phyloP scores from a whole-genome alignment of 2,888 invertebrate species.

The Andrena bicolor region DNA sequence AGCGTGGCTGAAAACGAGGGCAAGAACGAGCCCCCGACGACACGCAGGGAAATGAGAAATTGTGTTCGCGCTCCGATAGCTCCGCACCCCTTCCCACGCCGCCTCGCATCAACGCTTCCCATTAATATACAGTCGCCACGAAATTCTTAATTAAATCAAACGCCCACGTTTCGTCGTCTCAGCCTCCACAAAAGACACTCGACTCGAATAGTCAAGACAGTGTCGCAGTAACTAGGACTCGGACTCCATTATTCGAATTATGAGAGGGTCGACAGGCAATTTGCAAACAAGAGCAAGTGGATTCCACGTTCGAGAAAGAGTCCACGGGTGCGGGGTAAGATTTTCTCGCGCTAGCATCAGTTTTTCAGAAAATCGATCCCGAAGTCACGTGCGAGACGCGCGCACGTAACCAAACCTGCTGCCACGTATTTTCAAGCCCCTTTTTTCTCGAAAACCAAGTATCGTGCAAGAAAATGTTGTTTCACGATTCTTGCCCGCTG shows the following conservation, averaged over 20 bases:
- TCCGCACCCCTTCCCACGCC: neutral
- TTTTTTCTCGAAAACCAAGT: neutral
- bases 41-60: constrained; percentile 5
- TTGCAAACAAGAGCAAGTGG: too few relatives aligned
- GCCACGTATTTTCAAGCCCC: neutral
- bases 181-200: neutral
- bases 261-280: too few relatives aligned
- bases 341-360: neutral
- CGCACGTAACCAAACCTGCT: neutral
- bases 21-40: constrained; percentile 7
- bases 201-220: neutral
- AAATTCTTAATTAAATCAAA: constrained; percentile 44
- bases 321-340: neutral
- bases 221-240: too few relatives aligned
- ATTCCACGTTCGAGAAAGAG: neutral
- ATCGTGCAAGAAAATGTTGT: neutral
- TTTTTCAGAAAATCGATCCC: constrained; percentile 4
- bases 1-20: constrained; percentile 19
- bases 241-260: too few relatives aligned
- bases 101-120: neutral
- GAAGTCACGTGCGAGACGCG: neutral
- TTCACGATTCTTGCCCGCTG: neutral
- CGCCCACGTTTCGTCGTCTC: neutral
- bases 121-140: neutral
- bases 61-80: constrained; percentile 7